Conservation (phyloP, 2,113 vertebrate species). For the Tinamus guttatus region DNA sequence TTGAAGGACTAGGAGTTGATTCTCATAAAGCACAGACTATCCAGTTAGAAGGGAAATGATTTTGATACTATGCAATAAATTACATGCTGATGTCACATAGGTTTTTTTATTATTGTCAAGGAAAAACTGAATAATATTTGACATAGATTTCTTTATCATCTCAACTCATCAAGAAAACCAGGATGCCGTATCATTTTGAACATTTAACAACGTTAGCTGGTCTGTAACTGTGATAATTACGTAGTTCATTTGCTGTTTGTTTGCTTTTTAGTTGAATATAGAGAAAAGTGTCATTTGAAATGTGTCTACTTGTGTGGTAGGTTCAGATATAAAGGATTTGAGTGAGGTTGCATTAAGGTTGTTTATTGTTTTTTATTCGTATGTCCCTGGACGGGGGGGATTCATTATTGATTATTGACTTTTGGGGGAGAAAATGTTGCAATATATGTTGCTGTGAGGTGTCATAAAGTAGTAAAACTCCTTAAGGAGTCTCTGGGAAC, state of each 20-base stretch:
- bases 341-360: neutral
- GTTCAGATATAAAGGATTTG: neutral
- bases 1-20: neutral
- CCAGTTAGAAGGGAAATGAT: neutral
- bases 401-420: conserved; percentile 35
- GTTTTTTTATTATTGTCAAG: neutral
- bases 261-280: neutral
- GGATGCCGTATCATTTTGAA: neutral
- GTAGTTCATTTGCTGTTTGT: neutral
- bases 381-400: conserved; percentile 16
- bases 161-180: neutral
- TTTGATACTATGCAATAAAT: neutral
- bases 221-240: neutral
- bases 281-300: neutral
- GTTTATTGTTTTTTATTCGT: conserved; percentile 39
- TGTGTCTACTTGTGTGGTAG: neutral
- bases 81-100: neutral
- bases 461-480: conserved; percentile 47
- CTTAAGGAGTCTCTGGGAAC: conserved; percentile 28
- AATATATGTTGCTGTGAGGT: conserved; percentile 37
- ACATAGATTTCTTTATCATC: neutral
- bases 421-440: conserved; percentile 49
- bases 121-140: neutral
- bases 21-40: neutral
- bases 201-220: neutral